Conservation (phyloP, 2,113 vertebrate species). For the Hystrix brachyura region DNA sequence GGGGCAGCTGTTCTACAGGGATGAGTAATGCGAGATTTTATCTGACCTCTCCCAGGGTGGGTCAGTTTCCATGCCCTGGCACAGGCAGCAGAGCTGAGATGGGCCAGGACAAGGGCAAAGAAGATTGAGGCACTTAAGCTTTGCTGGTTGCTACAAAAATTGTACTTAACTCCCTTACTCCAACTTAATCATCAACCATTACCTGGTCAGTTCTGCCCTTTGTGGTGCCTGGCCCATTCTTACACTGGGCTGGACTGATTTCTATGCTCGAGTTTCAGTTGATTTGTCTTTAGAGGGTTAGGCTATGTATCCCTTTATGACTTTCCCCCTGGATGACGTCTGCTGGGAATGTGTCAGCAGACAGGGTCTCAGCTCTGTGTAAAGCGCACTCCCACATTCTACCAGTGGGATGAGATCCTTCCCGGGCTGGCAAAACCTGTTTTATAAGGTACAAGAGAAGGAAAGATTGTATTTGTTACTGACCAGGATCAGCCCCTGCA, state of each 20-base stretch:
- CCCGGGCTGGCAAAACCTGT: not conserved
- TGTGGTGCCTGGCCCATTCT: not conserved
- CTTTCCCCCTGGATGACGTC: not conserved
- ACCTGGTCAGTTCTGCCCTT: not conserved
- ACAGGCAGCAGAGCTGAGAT: not conserved
- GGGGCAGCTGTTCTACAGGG: not conserved
- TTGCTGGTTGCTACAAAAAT: constrained; percentile 23
- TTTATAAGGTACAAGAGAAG: constrained; percentile 13
- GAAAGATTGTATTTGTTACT: not conserved
- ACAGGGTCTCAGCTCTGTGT: not conserved
- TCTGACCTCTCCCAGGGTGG: not conserved
- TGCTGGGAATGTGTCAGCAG: not conserved
- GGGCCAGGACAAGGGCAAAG: not conserved
- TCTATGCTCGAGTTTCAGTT: not conserved
- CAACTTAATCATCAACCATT: constrained; percentile 9
- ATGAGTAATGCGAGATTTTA: not conserved
- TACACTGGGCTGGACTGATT: not conserved
- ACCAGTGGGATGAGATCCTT: not conserved
- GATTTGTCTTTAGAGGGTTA: constrained; percentile 1
- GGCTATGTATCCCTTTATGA: not conserved
- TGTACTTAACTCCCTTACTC: not conserved
- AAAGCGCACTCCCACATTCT: not conserved
- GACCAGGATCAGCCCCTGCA: not conserved
- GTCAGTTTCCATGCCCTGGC: not conserved
- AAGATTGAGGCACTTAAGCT: not conserved